A percentile compares a stretch with the other conserved stretches of the same genome.
Conservation (phyloP, 2,888 invertebrate species). For the Andrena trimmerana region DNA sequence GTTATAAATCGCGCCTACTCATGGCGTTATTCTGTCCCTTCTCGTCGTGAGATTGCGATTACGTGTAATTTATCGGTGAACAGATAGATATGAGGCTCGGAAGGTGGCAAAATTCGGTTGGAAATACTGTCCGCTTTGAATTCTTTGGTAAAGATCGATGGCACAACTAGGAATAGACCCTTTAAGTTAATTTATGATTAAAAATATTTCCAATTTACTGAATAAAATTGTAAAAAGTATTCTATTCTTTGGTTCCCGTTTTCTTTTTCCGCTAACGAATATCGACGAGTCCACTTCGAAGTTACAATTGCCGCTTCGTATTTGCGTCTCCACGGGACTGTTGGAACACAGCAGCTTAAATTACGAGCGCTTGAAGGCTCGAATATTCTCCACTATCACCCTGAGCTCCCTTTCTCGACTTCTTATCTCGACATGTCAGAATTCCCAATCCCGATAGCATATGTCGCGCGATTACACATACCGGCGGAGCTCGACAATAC, state of each 20-base stretch:
- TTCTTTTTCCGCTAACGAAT: no score
- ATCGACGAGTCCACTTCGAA: no score
- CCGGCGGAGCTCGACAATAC: conserved; percentile 48
- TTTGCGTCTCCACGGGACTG: no score
- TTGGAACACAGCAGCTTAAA: not conserved
- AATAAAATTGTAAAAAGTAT: no score
- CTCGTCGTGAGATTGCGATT: not conserved
- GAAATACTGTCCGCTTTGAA: not conserved
- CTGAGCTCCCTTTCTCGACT: not conserved
- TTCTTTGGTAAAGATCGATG: conserved; percentile 6
- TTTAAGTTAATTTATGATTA: not conserved
- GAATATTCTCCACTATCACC: not conserved
- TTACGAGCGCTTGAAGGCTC: not conserved
- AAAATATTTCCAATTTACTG: not conserved
- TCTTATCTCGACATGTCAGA: conserved; percentile 21
- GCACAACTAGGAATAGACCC: no score
- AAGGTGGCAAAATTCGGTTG: conserved; percentile 12
- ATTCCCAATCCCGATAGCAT: conserved; percentile 7
- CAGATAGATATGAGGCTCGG: not conserved
- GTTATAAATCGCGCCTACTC: conserved; percentile 26
- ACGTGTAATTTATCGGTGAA: conserved; percentile 20
- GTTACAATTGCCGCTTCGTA: no score
- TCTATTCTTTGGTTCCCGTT: no score
- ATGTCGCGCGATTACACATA: conserved; percentile 42
- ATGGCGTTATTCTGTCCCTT: not conserved